Conservation (phyloP, 2,888 invertebrate genomes). For the Lumbricus terrestris region DNA sequence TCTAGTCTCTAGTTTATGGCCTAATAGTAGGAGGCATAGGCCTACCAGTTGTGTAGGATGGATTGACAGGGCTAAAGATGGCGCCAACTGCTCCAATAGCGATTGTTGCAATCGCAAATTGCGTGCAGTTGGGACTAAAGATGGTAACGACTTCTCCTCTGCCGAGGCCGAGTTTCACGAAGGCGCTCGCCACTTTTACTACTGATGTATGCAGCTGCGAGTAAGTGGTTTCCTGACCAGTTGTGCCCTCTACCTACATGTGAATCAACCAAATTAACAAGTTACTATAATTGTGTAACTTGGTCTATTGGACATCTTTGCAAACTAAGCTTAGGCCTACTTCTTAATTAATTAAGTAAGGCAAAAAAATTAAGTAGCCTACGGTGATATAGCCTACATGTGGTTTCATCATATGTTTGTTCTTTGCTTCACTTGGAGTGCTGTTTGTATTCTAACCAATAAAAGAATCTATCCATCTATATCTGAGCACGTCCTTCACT, state of each 20-base stretch:
- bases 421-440: too few species aligned
- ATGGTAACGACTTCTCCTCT: conserved; percentile 53
- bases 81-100: conserved; percentile 34
- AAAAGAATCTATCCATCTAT: too few species aligned
- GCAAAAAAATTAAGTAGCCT: too few species aligned
- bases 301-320: too few species aligned
- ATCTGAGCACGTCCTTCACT: too few species aligned
- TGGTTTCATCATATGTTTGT: too few species aligned
- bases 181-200: conserved; percentile 47
- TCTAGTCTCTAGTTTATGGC: neutral
- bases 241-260: conserved; percentile 48
- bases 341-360: too few species aligned
- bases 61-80: conserved; percentile 36
- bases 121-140: conserved; percentile 51
- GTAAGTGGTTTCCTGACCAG: conserved; percentile 48
- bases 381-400: too few species aligned
- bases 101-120: conserved; percentile 44
- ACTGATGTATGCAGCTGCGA: conserved; percentile 43
- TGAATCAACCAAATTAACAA: neutral
- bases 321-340: too few species aligned
- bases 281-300: too few species aligned
- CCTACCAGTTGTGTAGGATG: conserved; percentile 32
- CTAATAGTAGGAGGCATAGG: neutral
- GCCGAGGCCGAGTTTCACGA: conserved; percentile 47
- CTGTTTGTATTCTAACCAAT: too few species aligned